These are phyloP conservation scores for Ditula angustiorana DNA, from an alignment of 2,888 invertebrate genomes.

Conservation along the genomic window DNA sequence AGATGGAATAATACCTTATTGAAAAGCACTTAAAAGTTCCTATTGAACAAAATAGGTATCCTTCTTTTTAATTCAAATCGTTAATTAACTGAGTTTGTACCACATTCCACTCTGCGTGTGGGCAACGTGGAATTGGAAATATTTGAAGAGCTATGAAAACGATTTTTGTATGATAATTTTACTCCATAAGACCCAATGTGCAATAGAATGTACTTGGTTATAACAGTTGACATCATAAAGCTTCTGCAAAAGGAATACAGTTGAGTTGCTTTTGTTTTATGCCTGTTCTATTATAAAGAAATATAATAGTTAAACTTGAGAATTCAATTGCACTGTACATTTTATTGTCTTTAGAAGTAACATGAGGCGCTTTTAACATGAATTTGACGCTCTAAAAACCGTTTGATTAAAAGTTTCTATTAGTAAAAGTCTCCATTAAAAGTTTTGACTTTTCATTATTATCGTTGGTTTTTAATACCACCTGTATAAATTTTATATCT, in stretches of 20 bases:
- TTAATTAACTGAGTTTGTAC: background rate
- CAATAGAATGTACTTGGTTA: background rate
- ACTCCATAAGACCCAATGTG: background rate
- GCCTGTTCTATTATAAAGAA: too few relatives aligned
- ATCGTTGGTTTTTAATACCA: background rate
- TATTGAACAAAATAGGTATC: background rate
- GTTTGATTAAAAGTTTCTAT: too few relatives aligned
- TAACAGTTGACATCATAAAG: background rate
- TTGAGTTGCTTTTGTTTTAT: too few relatives aligned
- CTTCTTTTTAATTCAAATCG: constrained; percentile 3
- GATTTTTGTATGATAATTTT: background rate
- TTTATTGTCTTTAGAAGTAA: too few relatives aligned
- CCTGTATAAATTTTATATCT: background rate
- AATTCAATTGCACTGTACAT: too few relatives aligned
- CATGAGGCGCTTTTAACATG: too few relatives aligned
- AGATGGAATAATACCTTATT: constrained; percentile 9
- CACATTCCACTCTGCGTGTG: constrained; percentile 7
- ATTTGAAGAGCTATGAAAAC: background rate
- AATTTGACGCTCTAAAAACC: too few relatives aligned
- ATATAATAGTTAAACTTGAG: too few relatives aligned
- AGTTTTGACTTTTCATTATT: too few relatives aligned
- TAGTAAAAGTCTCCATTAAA: too few relatives aligned
- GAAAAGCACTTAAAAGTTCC: background rate
- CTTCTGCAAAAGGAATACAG: background rate
- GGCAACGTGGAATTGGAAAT: background rate